Percentiles rank a stretch among this genome's conserved stretches.
Evolutionary conservation across 2,888 invertebrate genomes (phyloP).

Genomic region (Amaurobius ferox): DNA sequence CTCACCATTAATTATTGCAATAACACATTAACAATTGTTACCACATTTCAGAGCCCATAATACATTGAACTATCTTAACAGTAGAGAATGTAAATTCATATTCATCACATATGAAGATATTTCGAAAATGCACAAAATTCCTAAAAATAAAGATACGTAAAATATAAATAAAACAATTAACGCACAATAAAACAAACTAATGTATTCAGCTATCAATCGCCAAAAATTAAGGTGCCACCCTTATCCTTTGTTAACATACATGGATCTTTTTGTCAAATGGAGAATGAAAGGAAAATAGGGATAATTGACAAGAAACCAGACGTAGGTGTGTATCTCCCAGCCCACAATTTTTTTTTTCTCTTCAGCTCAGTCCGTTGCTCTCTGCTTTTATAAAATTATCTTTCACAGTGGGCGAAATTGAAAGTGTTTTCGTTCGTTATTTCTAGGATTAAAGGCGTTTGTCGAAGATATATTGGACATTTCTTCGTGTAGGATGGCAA

Average conservation of each 20-base stretch:
- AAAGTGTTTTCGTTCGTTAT: background rate
- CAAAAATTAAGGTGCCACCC: background rate
- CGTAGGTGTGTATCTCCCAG: background rate
- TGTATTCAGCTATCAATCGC: background rate
- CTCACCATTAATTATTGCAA: too few species aligned
- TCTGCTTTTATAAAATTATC: background rate
- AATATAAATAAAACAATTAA: background rate
- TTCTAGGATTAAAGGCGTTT: background rate
- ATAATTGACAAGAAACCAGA: background rate
- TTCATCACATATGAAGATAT: too few species aligned
- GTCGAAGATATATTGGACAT: background rate
- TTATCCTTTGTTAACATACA: background rate
- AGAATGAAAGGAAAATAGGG: background rate
- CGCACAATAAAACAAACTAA: background rate
- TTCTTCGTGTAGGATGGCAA: background rate
- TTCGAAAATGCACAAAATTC: too few species aligned
- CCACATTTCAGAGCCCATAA: too few species aligned
- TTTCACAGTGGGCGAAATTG: background rate
- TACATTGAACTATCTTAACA: too few species aligned
- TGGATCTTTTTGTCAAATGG: background rate
- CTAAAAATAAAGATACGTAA: too few species aligned
- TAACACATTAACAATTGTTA: too few species aligned
- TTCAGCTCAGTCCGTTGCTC: background rate
- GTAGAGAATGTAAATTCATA: too few species aligned
- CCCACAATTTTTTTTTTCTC: background rate